Percentiles rank a stretch among this genome's conserved stretches.
Evolutionary conservation across 2,113 vertebrate species (phyloP).

Genomic region (Merops nubicus): DNA sequence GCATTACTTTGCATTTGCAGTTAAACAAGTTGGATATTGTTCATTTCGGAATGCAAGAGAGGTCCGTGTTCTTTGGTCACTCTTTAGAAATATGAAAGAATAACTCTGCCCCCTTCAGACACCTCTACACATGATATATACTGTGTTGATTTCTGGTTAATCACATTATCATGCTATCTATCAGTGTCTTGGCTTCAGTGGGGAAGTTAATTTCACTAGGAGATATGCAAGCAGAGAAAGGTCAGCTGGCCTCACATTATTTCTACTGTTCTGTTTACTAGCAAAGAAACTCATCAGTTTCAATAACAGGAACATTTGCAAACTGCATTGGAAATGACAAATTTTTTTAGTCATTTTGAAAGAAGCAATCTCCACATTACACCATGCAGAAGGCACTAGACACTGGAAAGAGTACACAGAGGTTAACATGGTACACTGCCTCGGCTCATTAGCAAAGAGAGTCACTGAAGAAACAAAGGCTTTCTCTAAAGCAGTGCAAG

Average conservation of each 20-base stretch:
- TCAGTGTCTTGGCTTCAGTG: not conserved
- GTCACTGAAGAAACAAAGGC: not conserved
- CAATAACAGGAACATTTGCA: not conserved
- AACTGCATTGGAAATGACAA: not conserved
- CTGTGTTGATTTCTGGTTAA: not conserved
- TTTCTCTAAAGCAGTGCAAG: not conserved
- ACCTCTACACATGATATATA: not conserved
- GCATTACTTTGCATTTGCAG: not conserved
- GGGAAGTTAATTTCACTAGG: not conserved
- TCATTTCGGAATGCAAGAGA: not conserved
- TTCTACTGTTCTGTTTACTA: not conserved
- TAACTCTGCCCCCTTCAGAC: not conserved
- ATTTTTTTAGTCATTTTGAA: not conserved
- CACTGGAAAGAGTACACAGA: not conserved
- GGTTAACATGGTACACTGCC: not conserved
- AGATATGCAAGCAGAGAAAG: not conserved
- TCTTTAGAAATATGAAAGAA: not conserved
- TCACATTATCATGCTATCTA: not conserved
- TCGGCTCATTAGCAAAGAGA: not conserved
- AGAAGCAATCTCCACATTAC: not conserved
- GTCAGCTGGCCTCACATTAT: not conserved
- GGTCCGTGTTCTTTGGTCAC: not conserved
- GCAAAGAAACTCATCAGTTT: not conserved
- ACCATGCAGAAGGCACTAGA: not conserved
- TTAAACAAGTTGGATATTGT: not conserved